Conservation (phyloP, 2,888 invertebrate species). For the Empis stercorea region DNA sequence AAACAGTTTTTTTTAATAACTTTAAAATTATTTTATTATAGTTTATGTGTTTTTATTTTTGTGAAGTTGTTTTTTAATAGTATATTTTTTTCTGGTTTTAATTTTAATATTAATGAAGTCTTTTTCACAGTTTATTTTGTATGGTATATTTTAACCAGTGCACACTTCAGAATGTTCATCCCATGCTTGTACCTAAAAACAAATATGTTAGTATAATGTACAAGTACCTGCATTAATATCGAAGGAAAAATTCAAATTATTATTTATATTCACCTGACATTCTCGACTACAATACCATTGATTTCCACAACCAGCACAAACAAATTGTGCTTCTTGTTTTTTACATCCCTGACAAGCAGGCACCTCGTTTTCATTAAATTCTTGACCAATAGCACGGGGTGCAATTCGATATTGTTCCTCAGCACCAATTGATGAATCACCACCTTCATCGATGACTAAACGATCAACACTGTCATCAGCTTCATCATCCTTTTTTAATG, state of each 20-base stretch:
- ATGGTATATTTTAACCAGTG: constrained; percentile 45
- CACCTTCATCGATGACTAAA: constrained; percentile 45
- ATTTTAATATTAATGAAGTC: no score
- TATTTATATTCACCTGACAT: constrained; percentile 68
- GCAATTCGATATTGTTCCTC: constrained; percentile 21
- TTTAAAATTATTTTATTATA: no score
- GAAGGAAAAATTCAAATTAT: no score
- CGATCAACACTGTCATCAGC: constrained; percentile 51
- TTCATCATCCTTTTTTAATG: constrained; percentile 37
- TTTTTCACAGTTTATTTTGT: no score
- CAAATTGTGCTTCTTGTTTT: constrained; percentile 67
- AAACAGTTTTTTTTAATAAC: no score
- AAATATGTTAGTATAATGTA: constrained; percentile 9
- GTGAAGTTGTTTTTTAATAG: no score
- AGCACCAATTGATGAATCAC: constrained; percentile 34
- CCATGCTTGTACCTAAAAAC: constrained; percentile 67
- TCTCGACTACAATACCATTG: constrained; percentile 92
- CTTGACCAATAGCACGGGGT: constrained; percentile 29
- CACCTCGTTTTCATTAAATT: constrained; percentile 37
- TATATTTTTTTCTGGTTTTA: no score
- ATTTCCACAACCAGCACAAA: constrained; percentile 80
- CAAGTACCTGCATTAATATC: background rate
- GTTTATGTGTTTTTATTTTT: no score
- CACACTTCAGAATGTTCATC: constrained; percentile 78
- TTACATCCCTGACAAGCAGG: constrained; percentile 80